Evolutionary conservation across 2,888 invertebrate genomes (phyloP), one percentile per base, ranked within the genome.

Genomic region (Caenorhabditis parvicauda): DNA sequence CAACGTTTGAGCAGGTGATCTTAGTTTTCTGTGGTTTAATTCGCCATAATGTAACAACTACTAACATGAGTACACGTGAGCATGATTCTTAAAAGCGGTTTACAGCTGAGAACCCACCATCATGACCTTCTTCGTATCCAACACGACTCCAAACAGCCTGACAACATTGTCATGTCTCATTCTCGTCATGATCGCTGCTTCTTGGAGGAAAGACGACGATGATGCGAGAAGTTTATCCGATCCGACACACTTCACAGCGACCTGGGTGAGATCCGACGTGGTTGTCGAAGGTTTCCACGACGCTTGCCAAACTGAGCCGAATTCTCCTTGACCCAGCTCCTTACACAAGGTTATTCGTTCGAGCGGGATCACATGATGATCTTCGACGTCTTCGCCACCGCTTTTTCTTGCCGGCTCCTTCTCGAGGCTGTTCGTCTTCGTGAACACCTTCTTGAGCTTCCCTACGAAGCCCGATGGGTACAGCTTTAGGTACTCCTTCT

Each of bases 161-260:
- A 96, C 95, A 73, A 98, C 93, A 82, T 93, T 91, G 59, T 92
- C 91, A 82, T 96, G 94, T 82, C 94, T 92, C 75, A 96, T 92
- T 64, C 90, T 89, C 83, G 96, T 94, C 95, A 98, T 95, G 67
- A 95, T 92, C 12, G 92, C 92, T 0, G 96, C 96, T 84, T 98
- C 96, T 83, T 95, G 95, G n/a, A 72, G 61, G 84, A 96, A 95
- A 83, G 95, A 94, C 66, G 92, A 89, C 0, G 93, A 92, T 83
- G 93, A 93, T 71, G 91, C 91, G 76, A 93, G 91, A 90, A 98
- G 90, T 56, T 92, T 87, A 81, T 95, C 94, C 64, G 92, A 88
- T 41, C 91, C 91, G 54, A 98, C 85, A 82, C 94, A 93, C 85
- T 98, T 98, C 72, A 98, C 75, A 14, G 79, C 79, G 3, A 79